A percentile compares a stretch with the other conserved stretches of the same genome.
phyloP scores from a whole-genome alignment of 1,140 invertebrate species.

The Anastatus disparis region DNA sequence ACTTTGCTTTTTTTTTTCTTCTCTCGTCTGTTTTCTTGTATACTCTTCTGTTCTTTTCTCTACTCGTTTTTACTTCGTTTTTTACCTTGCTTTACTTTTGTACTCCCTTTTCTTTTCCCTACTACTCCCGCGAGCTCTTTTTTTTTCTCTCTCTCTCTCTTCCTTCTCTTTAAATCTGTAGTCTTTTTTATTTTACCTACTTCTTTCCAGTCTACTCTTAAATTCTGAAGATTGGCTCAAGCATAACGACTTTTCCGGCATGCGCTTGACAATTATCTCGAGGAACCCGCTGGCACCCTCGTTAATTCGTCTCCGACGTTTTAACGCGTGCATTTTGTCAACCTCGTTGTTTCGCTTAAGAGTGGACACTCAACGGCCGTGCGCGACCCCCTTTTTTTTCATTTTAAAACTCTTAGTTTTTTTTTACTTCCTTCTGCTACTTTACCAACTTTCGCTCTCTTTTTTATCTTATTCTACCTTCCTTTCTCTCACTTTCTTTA shows the following conservation, averaged over 20 bases:
- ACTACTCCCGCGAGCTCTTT: background rate
- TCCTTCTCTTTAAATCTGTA: background rate
- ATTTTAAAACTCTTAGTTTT: background rate
- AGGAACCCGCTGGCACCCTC: slow-evolving; percentile 30
- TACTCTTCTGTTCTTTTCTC: background rate
- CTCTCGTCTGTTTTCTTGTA: background rate
- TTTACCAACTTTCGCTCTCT: slow-evolving; percentile 24
- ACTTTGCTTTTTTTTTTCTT: background rate
- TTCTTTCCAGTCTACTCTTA: slow-evolving; percentile 15
- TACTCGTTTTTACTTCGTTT: background rate
- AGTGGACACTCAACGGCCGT: slow-evolving; percentile 41
- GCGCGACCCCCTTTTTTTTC: slow-evolving; percentile 12
- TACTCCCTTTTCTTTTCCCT: background rate
- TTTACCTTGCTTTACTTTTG: background rate
- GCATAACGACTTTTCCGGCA: slow-evolving; percentile 20
- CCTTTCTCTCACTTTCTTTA: background rate
- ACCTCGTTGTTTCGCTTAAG: slow-evolving; percentile 48
- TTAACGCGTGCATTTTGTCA: slow-evolving; percentile 47
- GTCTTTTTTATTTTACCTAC: too few relatives aligned
- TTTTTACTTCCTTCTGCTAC: background rate
- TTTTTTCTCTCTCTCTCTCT: slow-evolving; percentile 3
- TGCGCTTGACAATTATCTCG: slow-evolving; percentile 27
- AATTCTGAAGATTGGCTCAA: slow-evolving; percentile 31
- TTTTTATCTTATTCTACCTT: background rate
- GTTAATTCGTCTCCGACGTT: slow-evolving; percentile 49